phyloP scores from a whole-genome alignment of 2,888 invertebrate genomes.

The Nephrotoma flavescens region DNA sequence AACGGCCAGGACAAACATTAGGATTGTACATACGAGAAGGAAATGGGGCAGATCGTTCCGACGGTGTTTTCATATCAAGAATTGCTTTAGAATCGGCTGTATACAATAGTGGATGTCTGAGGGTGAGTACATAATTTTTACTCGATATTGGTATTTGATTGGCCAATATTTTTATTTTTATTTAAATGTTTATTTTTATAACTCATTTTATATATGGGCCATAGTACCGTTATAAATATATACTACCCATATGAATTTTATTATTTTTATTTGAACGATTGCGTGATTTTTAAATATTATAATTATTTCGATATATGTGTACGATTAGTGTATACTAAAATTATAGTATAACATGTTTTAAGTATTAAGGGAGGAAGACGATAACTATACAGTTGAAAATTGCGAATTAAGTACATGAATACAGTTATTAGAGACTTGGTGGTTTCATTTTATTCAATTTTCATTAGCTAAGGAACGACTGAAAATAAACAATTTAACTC shows the following conservation, averaged over 20 bases:
- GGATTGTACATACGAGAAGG: slow-evolving; percentile 98
- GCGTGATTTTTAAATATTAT: not conserved
- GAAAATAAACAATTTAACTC: no score
- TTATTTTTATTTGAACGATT: not conserved
- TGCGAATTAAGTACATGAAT: not conserved
- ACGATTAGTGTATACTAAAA: not conserved
- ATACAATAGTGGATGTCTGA: slow-evolving; percentile 91
- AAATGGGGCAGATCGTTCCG: slow-evolving; percentile 89
- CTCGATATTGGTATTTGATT: no score
- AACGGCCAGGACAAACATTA: slow-evolving; percentile 94
- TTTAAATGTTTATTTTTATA: not conserved
- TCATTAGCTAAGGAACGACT: no score
- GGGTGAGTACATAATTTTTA: slow-evolving; percentile 34
- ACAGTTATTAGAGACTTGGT: not conserved
- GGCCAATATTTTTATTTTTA: not conserved
- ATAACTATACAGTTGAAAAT: not conserved
- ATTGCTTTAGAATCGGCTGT: slow-evolving; percentile 94
- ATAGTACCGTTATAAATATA: not conserved
- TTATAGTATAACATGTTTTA: not conserved
- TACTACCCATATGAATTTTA: not conserved
- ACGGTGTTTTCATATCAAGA: slow-evolving; percentile 94
- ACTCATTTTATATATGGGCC: not conserved
- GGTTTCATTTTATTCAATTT: not conserved
- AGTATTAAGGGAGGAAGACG: not conserved
- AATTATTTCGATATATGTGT: not conserved